phyloP scores from a whole-genome alignment of 2,888 invertebrate genomes.

The Oxystoma pomonae region DNA sequence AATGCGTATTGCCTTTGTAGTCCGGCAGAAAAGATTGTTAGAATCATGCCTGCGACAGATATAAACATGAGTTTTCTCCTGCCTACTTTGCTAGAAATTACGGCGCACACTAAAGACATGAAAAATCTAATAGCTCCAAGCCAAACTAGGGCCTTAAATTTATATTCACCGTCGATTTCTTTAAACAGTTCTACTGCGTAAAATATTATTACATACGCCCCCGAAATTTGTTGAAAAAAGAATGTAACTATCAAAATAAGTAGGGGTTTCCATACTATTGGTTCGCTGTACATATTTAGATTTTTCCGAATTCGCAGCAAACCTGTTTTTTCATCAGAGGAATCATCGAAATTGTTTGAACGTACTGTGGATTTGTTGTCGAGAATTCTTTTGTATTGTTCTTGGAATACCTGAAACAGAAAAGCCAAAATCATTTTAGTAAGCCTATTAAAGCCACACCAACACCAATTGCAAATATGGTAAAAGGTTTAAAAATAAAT shows the following conservation, averaged over 20 bases:
- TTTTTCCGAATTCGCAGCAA: constrained; percentile 29
- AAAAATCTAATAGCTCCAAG: constrained; percentile 52
- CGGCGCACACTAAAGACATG: constrained; percentile 50
- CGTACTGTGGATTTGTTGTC: background rate
- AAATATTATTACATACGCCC: constrained; percentile 56
- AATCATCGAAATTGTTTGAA: background rate
- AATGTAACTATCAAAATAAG: constrained; percentile 49
- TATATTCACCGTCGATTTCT: constrained; percentile 48
- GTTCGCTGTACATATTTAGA: constrained; percentile 34
- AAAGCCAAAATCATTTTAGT: background rate
- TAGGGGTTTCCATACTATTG: constrained; percentile 51
- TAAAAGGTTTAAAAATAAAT: no score
- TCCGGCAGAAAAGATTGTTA: constrained; percentile 43
- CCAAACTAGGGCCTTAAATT: constrained; percentile 49
- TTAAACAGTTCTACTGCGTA: constrained; percentile 55
- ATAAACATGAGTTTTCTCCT: constrained; percentile 49
- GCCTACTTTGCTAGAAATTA: constrained; percentile 50
- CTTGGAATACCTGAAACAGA: constrained; percentile 25
- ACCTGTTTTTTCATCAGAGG: constrained; percentile 20
- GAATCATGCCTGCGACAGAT: constrained; percentile 53
- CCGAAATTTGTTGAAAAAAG: constrained; percentile 55
- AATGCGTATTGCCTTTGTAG: background rate
- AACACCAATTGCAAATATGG: no score
- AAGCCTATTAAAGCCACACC: background rate
- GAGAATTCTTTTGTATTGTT: constrained; percentile 25